A percentile compares a stretch with the other conserved stretches of the same genome.
Evolutionary conservation across 2,888 invertebrate species (phyloP).

Genomic region (Agriopis leucophaearia): DNA sequence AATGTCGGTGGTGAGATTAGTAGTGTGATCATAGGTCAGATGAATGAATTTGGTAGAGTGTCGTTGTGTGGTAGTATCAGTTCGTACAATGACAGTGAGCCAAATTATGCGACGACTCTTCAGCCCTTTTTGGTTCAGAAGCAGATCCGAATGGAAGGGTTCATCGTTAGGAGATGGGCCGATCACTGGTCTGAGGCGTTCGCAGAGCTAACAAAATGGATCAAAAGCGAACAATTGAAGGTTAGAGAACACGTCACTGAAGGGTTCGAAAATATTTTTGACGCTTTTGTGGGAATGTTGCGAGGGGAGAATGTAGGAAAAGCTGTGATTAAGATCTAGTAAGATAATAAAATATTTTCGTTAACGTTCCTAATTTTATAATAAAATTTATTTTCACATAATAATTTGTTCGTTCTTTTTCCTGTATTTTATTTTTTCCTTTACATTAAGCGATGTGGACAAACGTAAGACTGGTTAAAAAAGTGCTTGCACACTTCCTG

Average conservation of each 20-base stretch:
- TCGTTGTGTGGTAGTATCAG: conserved; percentile 80
- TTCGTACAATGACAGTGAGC: conserved; percentile 62
- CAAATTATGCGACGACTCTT: conserved; percentile 73
- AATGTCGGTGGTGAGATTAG: conserved; percentile 90
- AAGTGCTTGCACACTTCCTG: too few species aligned
- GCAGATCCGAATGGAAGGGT: conserved; percentile 89
- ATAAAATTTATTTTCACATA: neutral
- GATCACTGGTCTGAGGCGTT: conserved; percentile 87
- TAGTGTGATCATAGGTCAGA: conserved; percentile 84
- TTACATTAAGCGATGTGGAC: too few species aligned
- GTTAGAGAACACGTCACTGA: conserved; percentile 88
- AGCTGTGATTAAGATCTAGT: conserved; percentile 88
- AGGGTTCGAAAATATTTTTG: conserved; percentile 90
- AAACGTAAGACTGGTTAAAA: too few species aligned
- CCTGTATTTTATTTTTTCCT: too few species aligned
- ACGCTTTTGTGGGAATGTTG: conserved; percentile 89
- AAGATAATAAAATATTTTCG: conserved; percentile 46
- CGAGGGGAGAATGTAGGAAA: conserved; percentile 90
- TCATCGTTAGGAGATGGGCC: conserved; percentile 81
- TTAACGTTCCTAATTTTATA: neutral
- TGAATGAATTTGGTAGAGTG: conserved; percentile 87
- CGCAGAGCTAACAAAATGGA: conserved; percentile 85
- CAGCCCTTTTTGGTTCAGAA: conserved; percentile 68
- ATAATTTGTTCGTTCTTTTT: too few species aligned
- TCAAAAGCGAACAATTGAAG: conserved; percentile 88